Evolutionary conservation across 2,888 invertebrate genomes (phyloP).

Genomic region (Athetis lepigone): DNA sequence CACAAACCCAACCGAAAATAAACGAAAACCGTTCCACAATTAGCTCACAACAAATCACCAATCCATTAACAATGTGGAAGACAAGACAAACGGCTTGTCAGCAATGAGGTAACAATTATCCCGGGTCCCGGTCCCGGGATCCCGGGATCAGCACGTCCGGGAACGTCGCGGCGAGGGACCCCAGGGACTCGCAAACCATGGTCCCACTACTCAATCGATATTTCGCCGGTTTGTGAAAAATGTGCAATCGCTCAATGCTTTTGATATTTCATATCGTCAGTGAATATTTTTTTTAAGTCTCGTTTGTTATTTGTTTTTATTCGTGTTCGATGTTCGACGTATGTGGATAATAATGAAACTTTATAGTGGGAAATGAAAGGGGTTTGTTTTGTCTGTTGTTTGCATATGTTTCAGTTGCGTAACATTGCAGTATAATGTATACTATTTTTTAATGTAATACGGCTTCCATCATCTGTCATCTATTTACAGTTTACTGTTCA

Average conservation of each 20-base stretch:
- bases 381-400: background rate
- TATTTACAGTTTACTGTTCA: no score
- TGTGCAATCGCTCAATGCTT: conserved; percentile 24
- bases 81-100: conserved; percentile 80
- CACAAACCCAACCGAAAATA: conserved; percentile 41
- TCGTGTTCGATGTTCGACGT: background rate
- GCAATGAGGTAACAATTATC: conserved; percentile 83
- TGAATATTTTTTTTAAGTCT: conserved; percentile 6
- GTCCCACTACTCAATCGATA: conserved; percentile 70
- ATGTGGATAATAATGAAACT: background rate
- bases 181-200: conserved; percentile 68
- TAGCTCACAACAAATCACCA: conserved; percentile 80
- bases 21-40: conserved; percentile 65
- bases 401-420: background rate
- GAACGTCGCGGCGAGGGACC: conserved; percentile 59
- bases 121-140: conserved; percentile 57
- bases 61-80: conserved; percentile 80
- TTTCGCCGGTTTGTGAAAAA: conserved; percentile 44
- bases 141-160: conserved; percentile 51
- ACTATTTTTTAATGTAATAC: no score
- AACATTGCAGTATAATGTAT: no score
- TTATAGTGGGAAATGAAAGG: background rate
- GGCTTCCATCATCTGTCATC: no score
- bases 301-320: conserved; percentile 5
- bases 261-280: conserved; percentile 16